A percentile compares a stretch with the other conserved stretches of the same genome.
Evolutionary conservation across 2,113 vertebrate genomes (phyloP).

Genomic region (Colius striatus): DNA sequence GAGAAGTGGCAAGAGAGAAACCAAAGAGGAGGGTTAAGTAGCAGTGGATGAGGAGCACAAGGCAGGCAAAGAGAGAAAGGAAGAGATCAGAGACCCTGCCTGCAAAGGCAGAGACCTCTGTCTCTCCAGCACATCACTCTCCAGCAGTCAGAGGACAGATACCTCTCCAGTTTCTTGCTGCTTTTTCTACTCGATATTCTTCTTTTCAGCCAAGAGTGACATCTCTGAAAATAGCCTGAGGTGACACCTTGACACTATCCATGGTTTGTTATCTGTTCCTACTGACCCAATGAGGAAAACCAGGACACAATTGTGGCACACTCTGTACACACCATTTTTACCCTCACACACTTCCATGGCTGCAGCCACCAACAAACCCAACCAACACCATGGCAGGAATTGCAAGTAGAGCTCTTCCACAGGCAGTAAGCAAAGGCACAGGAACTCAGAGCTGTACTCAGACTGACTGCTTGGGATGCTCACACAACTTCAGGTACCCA

Average conservation of each 20-base stretch:
- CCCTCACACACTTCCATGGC: rapidly evolving
- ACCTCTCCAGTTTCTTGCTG: neutral
- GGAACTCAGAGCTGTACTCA: neutral
- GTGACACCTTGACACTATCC: neutral
- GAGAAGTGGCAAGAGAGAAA: neutral
- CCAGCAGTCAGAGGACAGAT: neutral
- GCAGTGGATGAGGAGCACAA: neutral
- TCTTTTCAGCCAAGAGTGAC: neutral
- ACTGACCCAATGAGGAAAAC: neutral
- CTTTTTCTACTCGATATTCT: neutral
- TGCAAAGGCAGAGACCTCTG: neutral
- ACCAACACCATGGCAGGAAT: neutral
- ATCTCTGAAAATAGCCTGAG: neutral
- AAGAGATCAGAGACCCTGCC: neutral
- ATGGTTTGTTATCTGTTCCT: neutral
- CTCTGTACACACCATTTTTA: neutral
- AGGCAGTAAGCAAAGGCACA: neutral
- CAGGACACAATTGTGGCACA: neutral
- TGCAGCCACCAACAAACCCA: neutral
- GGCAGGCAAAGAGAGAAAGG: neutral
- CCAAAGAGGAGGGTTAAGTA: neutral
- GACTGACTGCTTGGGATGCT: neutral
- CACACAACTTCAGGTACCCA: rapidly evolving
- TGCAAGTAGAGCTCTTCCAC: neutral
- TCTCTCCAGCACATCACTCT: neutral